Evolutionary conservation across 2,113 vertebrate species (phyloP), one percentile per base, ranked within the genome.

Genomic region (Pterophyllum scalare): DNA sequence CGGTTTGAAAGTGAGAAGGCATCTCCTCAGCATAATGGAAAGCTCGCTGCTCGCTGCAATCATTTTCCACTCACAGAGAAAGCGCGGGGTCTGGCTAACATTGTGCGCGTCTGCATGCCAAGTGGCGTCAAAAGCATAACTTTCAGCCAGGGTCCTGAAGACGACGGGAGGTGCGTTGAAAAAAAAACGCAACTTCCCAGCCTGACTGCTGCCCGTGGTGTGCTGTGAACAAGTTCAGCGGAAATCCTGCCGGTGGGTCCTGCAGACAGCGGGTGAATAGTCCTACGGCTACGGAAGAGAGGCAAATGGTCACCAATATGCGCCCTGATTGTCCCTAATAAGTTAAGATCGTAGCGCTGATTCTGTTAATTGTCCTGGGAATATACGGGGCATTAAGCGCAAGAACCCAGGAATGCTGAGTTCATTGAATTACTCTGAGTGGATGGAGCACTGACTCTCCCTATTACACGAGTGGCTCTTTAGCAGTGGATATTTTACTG

Each of bases 21-120:
- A 98, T 97, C 98, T 97, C 92, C 98, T 97, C 95, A 97, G 93
- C 97, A 98, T 97, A 95, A 96, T 98, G 96, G 96, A 97, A 92
- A 97, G 95, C 92, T 98, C 97, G 62, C 94, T 93, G 95, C 95
- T 96, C 90, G 95, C 93, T 70, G 96, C 91, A 89, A 95, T 94
- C 97, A 97, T 97, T 89, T 81, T 83, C 82, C 86, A 78, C 75
- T 77, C 87, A 77, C 77, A 64, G 7, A 77, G 11, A 83, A 61
- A 83, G 75, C 79, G 20, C 79, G 88, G 40, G 74, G 0, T 81
- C 86, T 46, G 58, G 35, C 85, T 22, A 75, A 49, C 92, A 94
- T 92, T 1, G 22, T 78, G 83, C 62, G 52, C 3, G 70, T 84
- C 31, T n/a, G 60, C 5, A 24, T 59, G 22, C 24, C 52, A 52